Conservation (phyloP, 2,888 invertebrate genomes). For the Mylabris sibirica region DNA sequence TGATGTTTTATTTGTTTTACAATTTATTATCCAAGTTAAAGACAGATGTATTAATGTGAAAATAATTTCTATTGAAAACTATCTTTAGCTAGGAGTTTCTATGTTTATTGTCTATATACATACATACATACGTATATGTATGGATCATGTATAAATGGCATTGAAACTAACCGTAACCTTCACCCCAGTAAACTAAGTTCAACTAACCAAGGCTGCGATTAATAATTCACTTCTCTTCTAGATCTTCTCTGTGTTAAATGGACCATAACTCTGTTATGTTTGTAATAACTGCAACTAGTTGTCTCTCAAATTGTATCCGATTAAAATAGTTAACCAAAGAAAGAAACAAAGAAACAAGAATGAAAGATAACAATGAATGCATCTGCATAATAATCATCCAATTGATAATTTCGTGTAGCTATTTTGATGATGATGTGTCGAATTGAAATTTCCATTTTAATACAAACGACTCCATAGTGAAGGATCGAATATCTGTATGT, state of each 20-base stretch:
- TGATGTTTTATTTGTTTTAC: not conserved
- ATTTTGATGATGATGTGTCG: not conserved
- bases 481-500: not conserved
- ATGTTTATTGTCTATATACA: not conserved
- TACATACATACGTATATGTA: not conserved
- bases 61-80: not conserved
- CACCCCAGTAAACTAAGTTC: constrained; percentile 44
- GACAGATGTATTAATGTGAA: not conserved
- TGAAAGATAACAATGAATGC: too few relatives aligned
- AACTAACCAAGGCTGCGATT: constrained; percentile 46
- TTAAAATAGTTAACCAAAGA: too few relatives aligned
- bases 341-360: too few relatives aligned
- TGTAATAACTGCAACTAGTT: not conserved
- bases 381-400: too few relatives aligned
- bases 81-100: too few relatives aligned
- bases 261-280: constrained; percentile 17
- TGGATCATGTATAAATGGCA: constrained; percentile 33
- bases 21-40: not conserved
- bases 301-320: not conserved
- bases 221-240: constrained; percentile 44
- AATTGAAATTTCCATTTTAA: constrained; percentile 1
- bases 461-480: not conserved
- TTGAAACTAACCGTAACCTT: constrained; percentile 45
- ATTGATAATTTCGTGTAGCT: not conserved
- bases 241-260: constrained; percentile 24